These are phyloP conservation scores for Diarsia dahlii DNA, from an alignment of 2,888 invertebrate species.

Conservation along the genomic window DNA sequence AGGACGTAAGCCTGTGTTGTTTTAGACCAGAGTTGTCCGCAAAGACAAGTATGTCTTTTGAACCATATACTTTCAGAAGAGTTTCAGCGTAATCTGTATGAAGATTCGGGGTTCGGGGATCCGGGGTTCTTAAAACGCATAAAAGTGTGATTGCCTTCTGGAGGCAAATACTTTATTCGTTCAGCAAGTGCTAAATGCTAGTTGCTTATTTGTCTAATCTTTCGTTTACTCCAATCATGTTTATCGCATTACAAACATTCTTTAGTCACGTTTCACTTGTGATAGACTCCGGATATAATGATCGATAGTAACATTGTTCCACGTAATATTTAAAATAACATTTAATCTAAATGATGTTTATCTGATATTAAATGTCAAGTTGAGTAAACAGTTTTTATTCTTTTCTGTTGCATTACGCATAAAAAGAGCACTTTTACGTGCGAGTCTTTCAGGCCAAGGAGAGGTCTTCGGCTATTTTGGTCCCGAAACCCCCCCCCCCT, in stretches of 20 bases:
- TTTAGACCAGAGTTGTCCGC: background rate
- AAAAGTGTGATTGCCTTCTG: background rate
- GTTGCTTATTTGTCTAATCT: background rate
- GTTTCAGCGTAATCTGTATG: background rate
- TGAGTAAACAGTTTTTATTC: slow-evolving; percentile 6
- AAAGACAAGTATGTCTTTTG: background rate
- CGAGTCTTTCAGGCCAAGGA: slow-evolving; percentile 54
- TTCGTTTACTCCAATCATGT: background rate
- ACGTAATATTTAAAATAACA: slow-evolving; percentile 13
- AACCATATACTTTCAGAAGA: background rate
- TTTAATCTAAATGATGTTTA: slow-evolving; percentile 11
- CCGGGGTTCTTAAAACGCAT: background rate
- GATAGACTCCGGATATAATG: slow-evolving; percentile 6
- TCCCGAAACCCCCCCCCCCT: slow-evolving; percentile 34
- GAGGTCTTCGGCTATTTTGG: slow-evolving; percentile 40
- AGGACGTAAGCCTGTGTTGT: no score
- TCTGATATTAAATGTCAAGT: slow-evolving; percentile 7
- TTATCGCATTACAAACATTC: slow-evolving; percentile 15
- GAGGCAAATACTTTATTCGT: background rate
- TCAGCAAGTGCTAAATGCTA: background rate
- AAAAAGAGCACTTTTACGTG: slow-evolving; percentile 21
- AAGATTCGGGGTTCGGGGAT: background rate
- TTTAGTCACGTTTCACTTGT: slow-evolving; percentile 13
- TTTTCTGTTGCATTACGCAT: slow-evolving; percentile 8
- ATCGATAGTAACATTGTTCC: slow-evolving; percentile 6